phyloP scores from a whole-genome alignment of 1,140 invertebrate species.

The Panulirus ornatus region DNA sequence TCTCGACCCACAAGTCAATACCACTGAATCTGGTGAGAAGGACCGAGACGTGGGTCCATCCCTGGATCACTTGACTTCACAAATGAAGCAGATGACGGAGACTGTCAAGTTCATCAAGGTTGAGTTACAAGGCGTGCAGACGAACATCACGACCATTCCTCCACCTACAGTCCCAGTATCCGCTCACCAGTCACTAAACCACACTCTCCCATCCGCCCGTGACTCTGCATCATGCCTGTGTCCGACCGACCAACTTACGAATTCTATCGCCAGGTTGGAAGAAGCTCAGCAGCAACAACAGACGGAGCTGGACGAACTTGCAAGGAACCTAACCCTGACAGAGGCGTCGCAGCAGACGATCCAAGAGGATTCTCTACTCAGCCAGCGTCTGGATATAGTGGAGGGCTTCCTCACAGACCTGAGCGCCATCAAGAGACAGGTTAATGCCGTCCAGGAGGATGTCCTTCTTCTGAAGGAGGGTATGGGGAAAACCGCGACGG shows the following conservation, averaged over 20 bases:
- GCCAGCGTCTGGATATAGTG: background rate
- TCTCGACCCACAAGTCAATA: background rate
- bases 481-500: background rate
- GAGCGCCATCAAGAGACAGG: conserved; percentile 19
- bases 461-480: conserved; percentile 13
- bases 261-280: conserved; percentile 11
- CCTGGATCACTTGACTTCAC: background rate
- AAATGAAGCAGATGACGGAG: conserved; percentile 9
- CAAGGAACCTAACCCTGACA: background rate
- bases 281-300: conserved; percentile 22
- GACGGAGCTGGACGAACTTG: background rate
- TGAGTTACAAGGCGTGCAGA: conserved; percentile 6
- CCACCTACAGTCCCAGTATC: background rate
- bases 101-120: conserved; percentile 13
- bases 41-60: background rate
- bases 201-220: no score
- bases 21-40: background rate
- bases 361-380: background rate
- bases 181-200: background rate
- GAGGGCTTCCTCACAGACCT: conserved; percentile 7
- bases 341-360: background rate
- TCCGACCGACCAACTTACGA: background rate
- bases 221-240: conserved; percentile 21
- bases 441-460: conserved; percentile 22
- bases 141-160: background rate